Base-by-base conservation (phyloP, 1,140 invertebrate species). In the Holotrichia oblita region DNA sequence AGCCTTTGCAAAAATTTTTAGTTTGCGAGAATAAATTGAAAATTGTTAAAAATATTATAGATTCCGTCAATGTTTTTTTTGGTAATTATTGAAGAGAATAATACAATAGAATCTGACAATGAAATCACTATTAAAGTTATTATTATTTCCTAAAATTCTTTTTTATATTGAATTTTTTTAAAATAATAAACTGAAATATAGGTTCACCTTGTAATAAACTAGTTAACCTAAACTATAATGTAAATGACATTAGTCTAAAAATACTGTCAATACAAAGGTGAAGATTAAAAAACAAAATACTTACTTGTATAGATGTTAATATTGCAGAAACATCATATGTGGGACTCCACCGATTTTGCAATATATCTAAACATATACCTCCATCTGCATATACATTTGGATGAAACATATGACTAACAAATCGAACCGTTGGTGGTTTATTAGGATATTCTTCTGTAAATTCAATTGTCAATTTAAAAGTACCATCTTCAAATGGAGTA, bases 401-500 rank as follows among this genome's bases (percentile, higher is more conserved):
- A 92, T 99, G 98, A 90, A 99, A 99, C 98, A 98, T 98, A 92
- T 98, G 98, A 84, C 98, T 99, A 79, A 99, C 95, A 91, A 99
- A 99, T 90, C 98, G 92, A 77, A 99, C 98, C 85, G 96, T 98
- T 75, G 98, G 98, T 83, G 98, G 98, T 93, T 99, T 99, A 89
- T 99, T 99, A 79, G 98, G 98, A 90, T 99, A 99, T 91, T 99
- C 98, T 93, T 99, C 98, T 85, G 98, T 99, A 88, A 99, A 99
- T 92, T 99, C 98, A 91, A 99, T 97, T 82, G 97, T 99, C 86
- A 99, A 91, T 91, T 99, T 99, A 89, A 99, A 99, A 64, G 98
- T 99, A 78, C 98, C 98, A 92, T 99, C 98, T 91, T 99, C 98
- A 89, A 99, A 99, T 76, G 98, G 98, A 81, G 98, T 99, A 87